These are phyloP conservation scores for Patiria miniata DNA, from an alignment of 35 echinoderm and acorn worm species.

Conservation along the genomic window DNA sequence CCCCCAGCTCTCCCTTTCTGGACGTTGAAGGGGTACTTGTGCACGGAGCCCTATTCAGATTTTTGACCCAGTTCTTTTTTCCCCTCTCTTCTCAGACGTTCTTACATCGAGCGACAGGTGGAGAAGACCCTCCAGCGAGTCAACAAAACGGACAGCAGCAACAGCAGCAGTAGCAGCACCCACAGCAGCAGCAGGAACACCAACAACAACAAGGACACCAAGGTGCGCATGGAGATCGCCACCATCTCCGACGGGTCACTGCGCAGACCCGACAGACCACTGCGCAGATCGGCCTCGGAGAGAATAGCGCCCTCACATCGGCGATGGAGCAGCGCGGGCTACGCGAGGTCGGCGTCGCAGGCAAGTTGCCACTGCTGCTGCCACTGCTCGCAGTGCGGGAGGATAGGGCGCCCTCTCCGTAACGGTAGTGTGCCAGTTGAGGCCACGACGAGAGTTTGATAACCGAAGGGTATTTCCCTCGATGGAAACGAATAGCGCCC, in stretches of 20 bases:
- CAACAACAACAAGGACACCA: neutral
- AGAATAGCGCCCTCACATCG: neutral
- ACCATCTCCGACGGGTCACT: constrained; percentile 7
- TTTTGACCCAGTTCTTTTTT: neutral
- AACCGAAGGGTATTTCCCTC: too few relatives aligned
- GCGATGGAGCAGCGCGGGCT: too few relatives aligned
- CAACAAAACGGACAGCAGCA: neutral
- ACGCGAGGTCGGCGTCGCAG: neutral
- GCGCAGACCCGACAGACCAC: neutral
- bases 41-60: too few relatives aligned
- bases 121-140: neutral
- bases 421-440: neutral
- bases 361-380: neutral
- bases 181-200: neutral
- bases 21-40: too few relatives aligned
- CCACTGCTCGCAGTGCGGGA: neutral
- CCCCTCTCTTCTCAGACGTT: neutral
- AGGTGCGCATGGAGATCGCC: constrained; percentile 9
- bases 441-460: neutral
- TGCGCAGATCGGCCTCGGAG: constrained; percentile 8
- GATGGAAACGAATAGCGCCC: too few relatives aligned
- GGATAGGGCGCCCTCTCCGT: neutral
- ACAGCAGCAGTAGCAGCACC: neutral
- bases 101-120: neutral
- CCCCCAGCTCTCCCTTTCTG: too few relatives aligned